A percentile compares a stretch with the other conserved stretches of the same genome.
Conservation (phyloP, 2,113 vertebrate species). For the Cyrtonyx montezumae region DNA sequence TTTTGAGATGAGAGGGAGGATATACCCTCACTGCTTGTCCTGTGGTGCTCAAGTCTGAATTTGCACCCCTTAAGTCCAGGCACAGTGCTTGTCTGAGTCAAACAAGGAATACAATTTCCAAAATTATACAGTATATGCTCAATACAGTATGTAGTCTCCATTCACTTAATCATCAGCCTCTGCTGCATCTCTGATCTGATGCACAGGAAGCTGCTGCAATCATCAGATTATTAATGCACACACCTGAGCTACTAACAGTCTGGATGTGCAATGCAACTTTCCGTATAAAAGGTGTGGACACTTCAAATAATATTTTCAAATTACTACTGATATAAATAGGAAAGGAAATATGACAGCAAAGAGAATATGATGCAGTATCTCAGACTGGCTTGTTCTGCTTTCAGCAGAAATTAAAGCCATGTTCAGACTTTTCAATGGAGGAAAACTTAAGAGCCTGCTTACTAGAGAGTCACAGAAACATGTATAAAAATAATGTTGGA, state of each 20-base stretch:
- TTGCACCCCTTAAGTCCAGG: neutral
- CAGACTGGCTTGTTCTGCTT: neutral
- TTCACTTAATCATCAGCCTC: neutral
- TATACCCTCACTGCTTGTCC: neutral
- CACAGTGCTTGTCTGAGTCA: neutral
- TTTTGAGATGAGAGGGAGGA: neutral
- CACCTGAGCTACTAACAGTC: accelerated
- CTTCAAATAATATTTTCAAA: neutral
- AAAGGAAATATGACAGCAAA: neutral
- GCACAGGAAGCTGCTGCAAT: neutral
- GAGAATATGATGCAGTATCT: neutral
- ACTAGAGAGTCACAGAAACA: neutral
- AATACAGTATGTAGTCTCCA: neutral
- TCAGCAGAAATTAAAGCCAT: neutral
- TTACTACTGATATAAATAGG: neutral
- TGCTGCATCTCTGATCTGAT: neutral
- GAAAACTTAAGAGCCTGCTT: neutral
- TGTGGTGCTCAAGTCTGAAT: neutral
- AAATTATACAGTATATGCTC: neutral
- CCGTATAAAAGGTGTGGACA: neutral
- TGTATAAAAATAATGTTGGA: neutral
- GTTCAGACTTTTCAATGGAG: neutral
- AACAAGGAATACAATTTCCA: neutral
- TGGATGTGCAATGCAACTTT: neutral
- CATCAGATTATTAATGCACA: neutral